Percentiles rank a stretch among this genome's conserved stretches.
phyloP scores from a whole-genome alignment of 2,797 vertebrate species.

The Smutsia temminckii region DNA sequence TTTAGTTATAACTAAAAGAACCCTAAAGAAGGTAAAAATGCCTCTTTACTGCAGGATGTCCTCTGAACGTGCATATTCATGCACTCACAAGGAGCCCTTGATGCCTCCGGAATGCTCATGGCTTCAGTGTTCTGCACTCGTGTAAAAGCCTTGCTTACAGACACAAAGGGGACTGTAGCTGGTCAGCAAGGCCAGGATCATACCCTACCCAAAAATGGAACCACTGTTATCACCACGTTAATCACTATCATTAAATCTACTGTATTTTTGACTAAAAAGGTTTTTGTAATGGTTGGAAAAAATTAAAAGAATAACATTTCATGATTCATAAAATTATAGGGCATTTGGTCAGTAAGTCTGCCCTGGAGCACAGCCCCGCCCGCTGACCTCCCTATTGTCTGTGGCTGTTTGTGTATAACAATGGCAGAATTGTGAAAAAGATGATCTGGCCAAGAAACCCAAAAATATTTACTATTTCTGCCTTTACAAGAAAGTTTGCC shows the following conservation, averaged over 20 bases:
- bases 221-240: not conserved
- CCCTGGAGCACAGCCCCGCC: fast-evolving
- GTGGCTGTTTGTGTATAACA: not conserved
- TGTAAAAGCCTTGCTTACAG: not conserved
- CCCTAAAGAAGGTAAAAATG: not conserved
- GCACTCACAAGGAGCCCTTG: not conserved
- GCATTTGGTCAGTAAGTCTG: not conserved
- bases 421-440: not conserved
- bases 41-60: not conserved
- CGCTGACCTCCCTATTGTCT: not conserved
- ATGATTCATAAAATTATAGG: not conserved
- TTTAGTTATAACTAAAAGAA: not conserved
- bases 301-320: not conserved
- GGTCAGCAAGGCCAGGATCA: not conserved
- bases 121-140: not conserved
- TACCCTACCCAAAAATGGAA: not conserved
- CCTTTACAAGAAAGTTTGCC: not conserved
- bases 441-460: not conserved
- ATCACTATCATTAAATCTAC: not conserved
- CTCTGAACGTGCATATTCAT: not conserved
- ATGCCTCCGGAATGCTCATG: not conserved
- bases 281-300: not conserved
- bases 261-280: not conserved
- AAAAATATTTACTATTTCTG: not conserved
- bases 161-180: not conserved